Conservation (phyloP, 2,888 invertebrate species). For the Drosophila siamana region DNA sequence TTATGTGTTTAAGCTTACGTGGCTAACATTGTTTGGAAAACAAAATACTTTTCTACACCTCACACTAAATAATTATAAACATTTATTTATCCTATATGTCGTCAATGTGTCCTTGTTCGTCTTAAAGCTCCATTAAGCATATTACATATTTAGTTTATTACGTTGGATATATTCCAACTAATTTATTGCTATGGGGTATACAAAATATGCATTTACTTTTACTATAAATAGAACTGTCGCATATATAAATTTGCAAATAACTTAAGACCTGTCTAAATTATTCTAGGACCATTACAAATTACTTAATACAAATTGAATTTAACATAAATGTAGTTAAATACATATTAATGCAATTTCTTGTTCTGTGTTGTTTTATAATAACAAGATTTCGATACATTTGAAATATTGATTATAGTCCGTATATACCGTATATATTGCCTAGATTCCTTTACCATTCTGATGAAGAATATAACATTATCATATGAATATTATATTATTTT, state of each 20-base stretch:
- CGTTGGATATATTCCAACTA: background rate
- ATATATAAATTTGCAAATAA: background rate
- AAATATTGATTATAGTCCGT: too few species aligned
- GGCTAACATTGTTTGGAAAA: too few species aligned
- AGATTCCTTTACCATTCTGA: background rate
- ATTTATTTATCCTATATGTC: background rate
- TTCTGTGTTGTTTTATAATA: too few species aligned
- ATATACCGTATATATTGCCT: too few species aligned
- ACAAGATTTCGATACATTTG: too few species aligned
- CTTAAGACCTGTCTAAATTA: conserved; percentile 4
- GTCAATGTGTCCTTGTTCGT: background rate
- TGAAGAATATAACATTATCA: conserved; percentile 3
- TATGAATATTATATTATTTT: conserved; percentile 9
- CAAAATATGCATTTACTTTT: conserved; percentile 7
- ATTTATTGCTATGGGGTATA: background rate
- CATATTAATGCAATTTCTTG: too few species aligned
- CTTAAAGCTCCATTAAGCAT: background rate
- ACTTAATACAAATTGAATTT: background rate
- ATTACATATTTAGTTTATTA: background rate
- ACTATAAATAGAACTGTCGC: conserved; percentile 12
- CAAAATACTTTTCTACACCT: too few species aligned
- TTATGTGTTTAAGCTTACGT: background rate
- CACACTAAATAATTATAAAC: background rate
- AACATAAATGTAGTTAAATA: background rate
- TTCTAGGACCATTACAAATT: background rate